Evolutionary conservation across 1,140 invertebrate genomes (phyloP), one percentile per base, ranked within the genome.

Genomic region (Papilio glaucus): DNA sequence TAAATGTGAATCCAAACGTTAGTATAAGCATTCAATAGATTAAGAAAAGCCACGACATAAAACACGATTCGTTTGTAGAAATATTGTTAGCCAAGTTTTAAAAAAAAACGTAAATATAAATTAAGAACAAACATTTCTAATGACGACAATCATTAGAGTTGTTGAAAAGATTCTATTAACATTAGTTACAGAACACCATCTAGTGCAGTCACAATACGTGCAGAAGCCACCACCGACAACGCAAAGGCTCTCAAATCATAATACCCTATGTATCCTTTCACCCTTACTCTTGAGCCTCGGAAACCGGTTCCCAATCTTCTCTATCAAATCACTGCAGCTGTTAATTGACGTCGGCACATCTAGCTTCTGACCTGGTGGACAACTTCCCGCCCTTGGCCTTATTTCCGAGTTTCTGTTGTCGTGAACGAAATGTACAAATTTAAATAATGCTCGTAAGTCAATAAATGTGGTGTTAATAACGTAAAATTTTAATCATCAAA

Each of bases 201-300:
- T 26, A 57, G 21, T 26, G 49, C 67, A 74, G 39, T 39, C 2
- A 57, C 13, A 75, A 29, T 24, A 9, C 41, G 76, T 76, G 76
- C 77, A 77, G 61, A 75, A 73, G 77, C 77, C 77, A 82, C 75
- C 68, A 73, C 70, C 45, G 72, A 60, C 57, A 37, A 13, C 33
- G 61, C 67, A 69, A 49, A 69, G 61, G 33, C 45, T 70, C 71
- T 65, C 39, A 72, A 72, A 42, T 77, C 41, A 18, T 29, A 76
- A 82, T 95, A 95, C 95, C 95, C 94, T 94, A 41, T 95, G 94
- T 63, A 95, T 91, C 76, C 92, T 93, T 65, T 95, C 95, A 41
- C 95, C 92, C 71, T 93, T 93, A 68, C 94, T 94, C 77, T 93
- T 94, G 21, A 95, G 86, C 71, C 91, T 90, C 1, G 93, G 93